Evolutionary conservation across 2,888 invertebrate species (phyloP), one percentile per base, ranked within the genome.

Genomic region (Chloromyia formosa): DNA sequence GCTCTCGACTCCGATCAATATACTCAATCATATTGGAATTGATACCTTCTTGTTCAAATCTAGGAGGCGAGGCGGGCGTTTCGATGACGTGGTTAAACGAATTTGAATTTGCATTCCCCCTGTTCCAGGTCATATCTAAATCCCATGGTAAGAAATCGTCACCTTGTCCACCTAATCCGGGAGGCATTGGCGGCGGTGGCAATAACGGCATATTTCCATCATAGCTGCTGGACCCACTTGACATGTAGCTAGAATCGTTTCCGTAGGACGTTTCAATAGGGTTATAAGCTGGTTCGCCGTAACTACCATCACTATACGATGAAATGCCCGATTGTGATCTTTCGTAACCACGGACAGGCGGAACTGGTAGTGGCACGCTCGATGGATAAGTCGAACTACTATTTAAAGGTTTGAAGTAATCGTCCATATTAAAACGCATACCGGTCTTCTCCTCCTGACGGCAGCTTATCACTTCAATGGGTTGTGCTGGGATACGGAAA

Each of bases 41-140:
- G 74, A 87, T 88, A 54, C 88, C 87, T 79, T 90, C 87, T 79
- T 90, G 89, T 79, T 91, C 91, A 78, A 89, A 90, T 77, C 88
- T 87, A 0, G 90, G 90, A 22, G 91, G 91, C 64, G 91, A 91
- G 78, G 90, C 89, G 0, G 91, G 91, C 0, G 91, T 90, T 79
- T 90, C 90, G 1, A 85, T 78, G 76, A 81, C 78, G 5, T 78
- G 76, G 61, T 83, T 82, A n/a, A 84, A 84, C 14, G 82, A 82
- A 74, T 84, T 84, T 78, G 87, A 83, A 7, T 7, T 35, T 69
- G 80, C 80, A 73, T 84, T 83, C 22, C 82, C 75, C 42, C 82
- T 78, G 71, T 83, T 81, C 85, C 85, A 85, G 3, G 87, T 84
- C 86, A 87, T 78, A 82, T 85, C 81, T 86, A 86, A 77, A 80